These are phyloP conservation scores for Chalcosyrphus nemorum DNA, from an alignment of 2,888 invertebrate genomes.

Conservation along the genomic window DNA sequence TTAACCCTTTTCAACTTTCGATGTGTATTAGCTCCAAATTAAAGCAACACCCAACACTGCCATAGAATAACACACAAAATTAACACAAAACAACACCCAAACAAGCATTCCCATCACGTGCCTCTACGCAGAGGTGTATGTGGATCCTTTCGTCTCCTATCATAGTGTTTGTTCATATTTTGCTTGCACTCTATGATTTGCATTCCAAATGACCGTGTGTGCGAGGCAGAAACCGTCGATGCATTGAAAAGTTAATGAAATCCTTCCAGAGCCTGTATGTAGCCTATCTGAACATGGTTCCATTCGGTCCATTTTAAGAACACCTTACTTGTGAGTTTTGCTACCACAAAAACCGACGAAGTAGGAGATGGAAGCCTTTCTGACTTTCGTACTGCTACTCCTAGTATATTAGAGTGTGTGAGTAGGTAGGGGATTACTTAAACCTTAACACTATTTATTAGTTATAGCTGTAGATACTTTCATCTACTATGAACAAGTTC, in stretches of 20 bases:
- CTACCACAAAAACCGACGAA: background rate
- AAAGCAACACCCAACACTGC: background rate
- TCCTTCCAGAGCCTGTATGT: background rate
- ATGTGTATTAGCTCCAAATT: background rate
- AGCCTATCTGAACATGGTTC: background rate
- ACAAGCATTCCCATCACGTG: background rate
- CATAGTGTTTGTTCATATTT: background rate
- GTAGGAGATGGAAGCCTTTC: background rate
- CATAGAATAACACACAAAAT: background rate
- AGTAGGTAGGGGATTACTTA: background rate
- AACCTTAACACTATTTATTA: background rate
- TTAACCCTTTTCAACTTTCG: background rate
- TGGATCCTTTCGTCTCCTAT: background rate
- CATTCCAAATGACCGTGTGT: background rate
- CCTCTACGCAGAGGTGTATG: background rate
- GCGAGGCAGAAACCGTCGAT: background rate
- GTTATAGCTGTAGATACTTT: background rate
- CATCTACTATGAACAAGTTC: background rate
- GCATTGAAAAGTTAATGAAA: conserved; percentile 3
- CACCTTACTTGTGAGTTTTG: background rate
- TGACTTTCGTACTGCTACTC: background rate
- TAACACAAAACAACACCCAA: background rate
- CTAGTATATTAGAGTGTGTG: background rate
- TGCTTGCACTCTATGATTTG: background rate
- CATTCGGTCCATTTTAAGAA: background rate